Evolutionary conservation across 2,113 vertebrate genomes (phyloP), one percentile per base, ranked within the genome.

Genomic region (Catharus minimus): DNA sequence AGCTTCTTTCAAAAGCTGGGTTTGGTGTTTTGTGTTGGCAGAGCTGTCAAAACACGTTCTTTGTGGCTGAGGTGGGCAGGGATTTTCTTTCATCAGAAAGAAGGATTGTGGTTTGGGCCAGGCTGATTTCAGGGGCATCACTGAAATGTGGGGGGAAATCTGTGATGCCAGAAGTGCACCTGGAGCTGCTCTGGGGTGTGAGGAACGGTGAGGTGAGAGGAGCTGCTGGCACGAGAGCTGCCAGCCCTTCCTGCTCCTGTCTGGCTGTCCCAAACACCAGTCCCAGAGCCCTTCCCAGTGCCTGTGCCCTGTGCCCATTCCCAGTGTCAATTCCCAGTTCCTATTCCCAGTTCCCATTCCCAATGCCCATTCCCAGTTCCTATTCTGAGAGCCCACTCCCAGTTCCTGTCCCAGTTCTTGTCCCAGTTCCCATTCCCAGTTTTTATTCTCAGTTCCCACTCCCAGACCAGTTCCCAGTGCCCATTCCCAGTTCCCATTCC

Each of bases 131-230:
- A 13, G 61, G 14, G 1, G 19, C 9, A 9, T 27, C 28, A 0
- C 52, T 4, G 26, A 7, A 22, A 22, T 26, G 1, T 0, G 0
- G 0, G 41, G 22, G 9, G 5, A 6, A 30, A 5, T 11, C 33
- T 4, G 15, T 0, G 8, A 5, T 8, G 32, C 2, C 32, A 24
- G 32, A 27, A 9, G 12, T 12, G 53, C 2, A 19, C 10, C 50
- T 2, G 3, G 11, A 1, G 2, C 30, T 2, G 0, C 1, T 2
- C 1, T 1, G 26, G 24, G 7, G 7, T 1, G 50, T 9, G 21
- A 26, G 19, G 8, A 44, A 2, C 15, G 7, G 28, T 0, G 2
- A 17, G 2, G 8, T 1, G 5, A 1, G 50, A 8, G 20, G 20
- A 24, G 57, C 41, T 6, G 3, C 4, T 8, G 33, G 32, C 27